phyloP scores from a whole-genome alignment of 2,113 vertebrate genomes.

The Piprites chloris region DNA sequence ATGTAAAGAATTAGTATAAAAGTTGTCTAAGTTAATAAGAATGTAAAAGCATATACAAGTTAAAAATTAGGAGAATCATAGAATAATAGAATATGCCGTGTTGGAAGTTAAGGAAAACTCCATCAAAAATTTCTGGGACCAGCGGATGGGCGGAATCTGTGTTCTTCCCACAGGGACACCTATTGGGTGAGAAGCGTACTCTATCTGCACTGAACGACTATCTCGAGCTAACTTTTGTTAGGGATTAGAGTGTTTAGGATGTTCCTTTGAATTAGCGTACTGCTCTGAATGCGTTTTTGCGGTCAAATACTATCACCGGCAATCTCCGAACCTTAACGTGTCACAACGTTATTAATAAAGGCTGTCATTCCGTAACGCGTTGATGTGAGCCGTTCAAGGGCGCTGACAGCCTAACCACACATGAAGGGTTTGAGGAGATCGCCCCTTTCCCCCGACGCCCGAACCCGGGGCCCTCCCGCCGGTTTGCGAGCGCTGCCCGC shows the following conservation, averaged over 20 bases:
- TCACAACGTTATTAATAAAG: neutral
- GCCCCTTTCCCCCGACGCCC: neutral
- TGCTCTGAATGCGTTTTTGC: neutral
- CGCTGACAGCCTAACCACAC: accelerated
- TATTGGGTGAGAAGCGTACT: too few species aligned
- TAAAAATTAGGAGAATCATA: neutral
- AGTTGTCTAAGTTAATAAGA: neutral
- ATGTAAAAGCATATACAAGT: neutral
- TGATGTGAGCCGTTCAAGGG: neutral
- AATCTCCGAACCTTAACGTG: neutral
- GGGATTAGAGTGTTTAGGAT: neutral
- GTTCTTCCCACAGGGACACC: too few species aligned
- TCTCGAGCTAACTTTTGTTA: neutral
- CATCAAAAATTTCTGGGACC: neutral
- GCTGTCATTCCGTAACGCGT: neutral
- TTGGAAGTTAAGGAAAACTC: neutral
- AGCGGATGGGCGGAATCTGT: neutral
- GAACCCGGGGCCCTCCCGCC: accelerated
- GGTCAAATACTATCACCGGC: too few species aligned
- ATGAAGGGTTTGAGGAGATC: neutral
- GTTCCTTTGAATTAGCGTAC: neutral
- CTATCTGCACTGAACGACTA: too few species aligned
- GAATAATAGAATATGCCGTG: neutral
- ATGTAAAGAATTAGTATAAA: neutral
- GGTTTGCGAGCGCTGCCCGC: neutral